Evolutionary conservation across 37 sponge, comb jelly and placozoan genomes (phyloP), one percentile per base, ranked within the genome.

Genomic region (Halichondria panicea): DNA sequence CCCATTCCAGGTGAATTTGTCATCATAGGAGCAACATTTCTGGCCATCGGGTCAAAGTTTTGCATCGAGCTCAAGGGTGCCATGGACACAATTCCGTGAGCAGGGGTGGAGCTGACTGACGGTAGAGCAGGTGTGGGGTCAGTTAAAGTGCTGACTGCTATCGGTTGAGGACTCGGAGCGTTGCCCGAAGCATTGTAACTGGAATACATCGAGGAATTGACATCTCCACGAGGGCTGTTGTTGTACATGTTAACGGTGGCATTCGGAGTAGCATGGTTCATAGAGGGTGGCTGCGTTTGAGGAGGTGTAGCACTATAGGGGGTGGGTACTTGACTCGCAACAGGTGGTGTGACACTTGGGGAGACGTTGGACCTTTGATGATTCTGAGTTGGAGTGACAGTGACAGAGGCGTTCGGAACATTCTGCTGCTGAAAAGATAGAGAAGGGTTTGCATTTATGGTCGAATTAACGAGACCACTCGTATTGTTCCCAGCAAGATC

Each of bases 101-200:
- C 52, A 2, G 87, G 65, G 43, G 76, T 71, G 36, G 76, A 67
- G 64, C 79, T 78, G 44, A 89, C 67, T 9, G 73, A 34, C 3
- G 84, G 89, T n/a, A 79, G 72, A 31, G 84, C 42, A 5, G 89
- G 89, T 1, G 89, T 89, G 63, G 89, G 84, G 69, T 89, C 89
- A 0, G 68, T 84, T 0, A 79, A 83, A 1, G 89, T 89, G 65
- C 82, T 81, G 42, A 87, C 65, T 11, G 71, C 66, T 22, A 67
- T 34, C 6, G 75, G 73, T 19, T 75, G 70, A 19, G 67, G 78
- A 39, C 55, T 39, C 11, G 66, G 63, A 39, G 28, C 54, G 52
- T 27, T 44, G 63, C 13, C 45, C 11, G 59, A 22, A 40, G 37
- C 38, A 30, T 38, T 50, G 55, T 54, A 38, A 9, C 67, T 55